Percentiles rank a stretch among this genome's conserved stretches.
phyloP scores from a whole-genome alignment of 2,113 vertebrate genomes.

The Phalacrocorax aristotelis region DNA sequence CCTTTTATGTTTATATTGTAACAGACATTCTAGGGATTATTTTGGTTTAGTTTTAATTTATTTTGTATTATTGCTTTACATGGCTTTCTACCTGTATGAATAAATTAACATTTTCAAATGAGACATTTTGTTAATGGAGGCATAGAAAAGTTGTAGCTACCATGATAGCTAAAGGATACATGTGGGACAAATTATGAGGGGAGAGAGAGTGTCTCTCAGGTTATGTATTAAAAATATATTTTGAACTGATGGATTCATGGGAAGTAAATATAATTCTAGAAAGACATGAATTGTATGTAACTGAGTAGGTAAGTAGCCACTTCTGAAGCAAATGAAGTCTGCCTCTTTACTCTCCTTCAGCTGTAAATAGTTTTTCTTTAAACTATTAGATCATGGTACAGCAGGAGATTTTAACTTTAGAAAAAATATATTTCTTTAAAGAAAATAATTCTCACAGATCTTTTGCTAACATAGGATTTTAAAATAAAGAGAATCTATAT shows the following conservation, averaged over 20 bases:
- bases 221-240: background rate
- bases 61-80: background rate
- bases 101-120: background rate
- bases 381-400: background rate
- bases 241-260: background rate
- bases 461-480: background rate
- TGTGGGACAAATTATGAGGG: background rate
- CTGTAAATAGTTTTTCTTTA: background rate
- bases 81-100: background rate
- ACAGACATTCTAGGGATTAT: background rate
- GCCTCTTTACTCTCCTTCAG: background rate
- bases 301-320: background rate
- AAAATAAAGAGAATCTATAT: background rate
- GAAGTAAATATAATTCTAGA: background rate
- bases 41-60: background rate
- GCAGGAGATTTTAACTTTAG: background rate
- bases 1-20: rapidly evolving
- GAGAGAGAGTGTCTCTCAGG: background rate
- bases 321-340: background rate
- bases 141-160: background rate
- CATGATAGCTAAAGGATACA: background rate
- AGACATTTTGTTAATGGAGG: background rate
- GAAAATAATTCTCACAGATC: background rate
- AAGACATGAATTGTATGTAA: background rate
- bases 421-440: background rate